Conservation (phyloP, 2,888 invertebrate genomes). For the Pegoplata infirma region DNA sequence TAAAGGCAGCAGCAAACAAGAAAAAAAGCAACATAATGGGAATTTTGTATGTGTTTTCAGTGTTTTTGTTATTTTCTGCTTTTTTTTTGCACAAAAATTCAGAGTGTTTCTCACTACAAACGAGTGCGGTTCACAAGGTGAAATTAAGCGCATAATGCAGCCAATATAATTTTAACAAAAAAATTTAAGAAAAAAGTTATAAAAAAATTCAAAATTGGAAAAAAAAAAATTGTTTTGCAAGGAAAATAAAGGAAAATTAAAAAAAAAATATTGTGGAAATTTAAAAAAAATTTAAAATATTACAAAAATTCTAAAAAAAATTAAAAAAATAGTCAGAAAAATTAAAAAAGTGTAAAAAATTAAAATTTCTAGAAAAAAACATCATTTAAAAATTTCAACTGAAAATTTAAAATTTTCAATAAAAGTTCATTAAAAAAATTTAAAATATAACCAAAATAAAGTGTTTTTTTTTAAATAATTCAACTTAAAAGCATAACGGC, state of each 20-base stretch:
- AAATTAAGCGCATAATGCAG: conserved; percentile 56
- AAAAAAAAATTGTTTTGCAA: not conserved
- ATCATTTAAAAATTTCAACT: too few species aligned
- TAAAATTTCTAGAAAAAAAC: not conserved
- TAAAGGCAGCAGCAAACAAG: conserved; percentile 28
- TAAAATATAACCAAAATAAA: too few species aligned
- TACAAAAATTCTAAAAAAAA: not conserved
- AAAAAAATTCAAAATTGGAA: conserved; percentile 32
- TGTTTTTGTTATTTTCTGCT: too few species aligned
- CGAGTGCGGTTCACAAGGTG: conserved; percentile 64
- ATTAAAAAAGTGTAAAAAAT: not conserved
- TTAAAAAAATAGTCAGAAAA: not conserved
- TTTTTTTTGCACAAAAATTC: conserved; percentile 44
- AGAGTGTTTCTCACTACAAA: conserved; percentile 66
- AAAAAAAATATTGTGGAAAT: conserved; percentile 3
- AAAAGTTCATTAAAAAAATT: too few species aligned
- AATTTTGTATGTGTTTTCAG: conserved; percentile 21
- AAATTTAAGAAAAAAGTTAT: conserved; percentile 33
- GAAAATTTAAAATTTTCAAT: too few species aligned
- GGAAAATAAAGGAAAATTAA: not conserved
- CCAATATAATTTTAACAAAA: conserved; percentile 33
- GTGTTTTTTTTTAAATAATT: too few species aligned
- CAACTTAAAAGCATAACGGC: too few species aligned
- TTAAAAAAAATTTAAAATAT: not conserved
- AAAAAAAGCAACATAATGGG: conserved; percentile 39